A percentile compares a stretch with the other conserved stretches of the same genome.
phyloP scores from a whole-genome alignment of 2,888 invertebrate species.

The Lithosia quadra region DNA sequence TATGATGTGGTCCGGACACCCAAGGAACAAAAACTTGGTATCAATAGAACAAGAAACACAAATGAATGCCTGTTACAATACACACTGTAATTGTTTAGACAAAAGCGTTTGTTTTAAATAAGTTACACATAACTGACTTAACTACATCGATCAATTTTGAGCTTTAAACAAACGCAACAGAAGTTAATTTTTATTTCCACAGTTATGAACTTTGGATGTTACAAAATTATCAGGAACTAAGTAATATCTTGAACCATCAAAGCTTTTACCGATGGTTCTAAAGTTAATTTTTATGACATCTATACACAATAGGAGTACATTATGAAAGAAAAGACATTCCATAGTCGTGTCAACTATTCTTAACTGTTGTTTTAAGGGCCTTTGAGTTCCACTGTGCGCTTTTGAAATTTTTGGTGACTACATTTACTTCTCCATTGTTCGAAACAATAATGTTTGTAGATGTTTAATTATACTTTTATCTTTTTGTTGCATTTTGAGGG shows the following conservation, averaged over 20 bases:
- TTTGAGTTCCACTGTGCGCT: constrained; percentile 58
- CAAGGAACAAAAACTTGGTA: constrained; percentile 79
- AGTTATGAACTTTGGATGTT: constrained; percentile 41
- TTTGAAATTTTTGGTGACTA: constrained; percentile 53
- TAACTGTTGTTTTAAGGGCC: constrained; percentile 66
- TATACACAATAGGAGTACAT: constrained; percentile 72
- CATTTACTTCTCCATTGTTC: constrained; percentile 63
- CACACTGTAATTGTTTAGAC: constrained; percentile 85
- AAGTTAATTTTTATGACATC: constrained; percentile 85
- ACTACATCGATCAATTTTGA: constrained; percentile 35
- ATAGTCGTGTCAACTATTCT: constrained; percentile 69
- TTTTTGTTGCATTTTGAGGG: constrained; percentile 37
- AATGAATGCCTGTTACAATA: constrained; percentile 83
- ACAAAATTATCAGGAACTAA: constrained; percentile 29
- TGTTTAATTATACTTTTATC: constrained; percentile 58
- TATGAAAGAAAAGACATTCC: constrained; percentile 78
- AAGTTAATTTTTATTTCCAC: constrained; percentile 17
- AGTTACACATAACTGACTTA: constrained; percentile 47
- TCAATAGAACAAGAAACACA: constrained; percentile 83
- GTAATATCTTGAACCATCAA: constrained; percentile 78
- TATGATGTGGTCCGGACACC: constrained; percentile 84
- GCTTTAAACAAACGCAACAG: constrained; percentile 31
- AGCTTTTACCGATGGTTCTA: constrained; percentile 79
- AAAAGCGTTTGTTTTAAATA: constrained; percentile 62
- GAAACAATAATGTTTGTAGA: constrained; percentile 68